Conservation (phyloP, 2,888 invertebrate genomes). For the Diachrysia chrysitis region DNA sequence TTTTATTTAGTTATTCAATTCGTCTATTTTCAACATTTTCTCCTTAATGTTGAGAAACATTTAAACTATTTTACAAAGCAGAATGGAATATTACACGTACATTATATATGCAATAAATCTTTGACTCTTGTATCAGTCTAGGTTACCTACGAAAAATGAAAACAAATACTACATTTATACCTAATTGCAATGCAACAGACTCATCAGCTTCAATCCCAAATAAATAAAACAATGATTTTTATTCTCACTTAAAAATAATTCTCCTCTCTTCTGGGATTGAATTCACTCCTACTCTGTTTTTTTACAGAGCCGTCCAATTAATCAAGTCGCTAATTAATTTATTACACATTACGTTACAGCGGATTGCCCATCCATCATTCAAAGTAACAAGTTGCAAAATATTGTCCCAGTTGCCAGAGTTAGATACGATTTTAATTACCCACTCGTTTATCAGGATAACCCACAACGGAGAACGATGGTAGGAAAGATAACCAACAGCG, state of each 20-base stretch:
- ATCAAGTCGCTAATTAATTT: conserved; percentile 58
- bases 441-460: conserved; percentile 13
- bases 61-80: no score
- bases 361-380: conserved; percentile 53
- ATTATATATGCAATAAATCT: no score
- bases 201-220: no score
- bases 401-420: conserved; percentile 44
- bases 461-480: not conserved
- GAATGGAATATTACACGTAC: no score
- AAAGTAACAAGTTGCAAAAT: conserved; percentile 55
- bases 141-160: no score
- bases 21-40: no score
- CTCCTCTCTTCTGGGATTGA: not conserved
- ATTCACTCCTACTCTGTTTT: conserved; percentile 16
- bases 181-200: no score
- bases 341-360: conserved; percentile 40
- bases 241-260: not conserved
- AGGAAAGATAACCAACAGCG: no score
- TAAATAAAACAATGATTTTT: not conserved
- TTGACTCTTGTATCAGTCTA: no score
- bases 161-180: no score
- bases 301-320: conserved; percentile 39
- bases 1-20: no score
- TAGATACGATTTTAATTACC: conserved; percentile 62
- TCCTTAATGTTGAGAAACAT: no score